Base-by-base conservation (phyloP, 1,140 invertebrate species). In the Cardiocondyla obscurior region DNA sequence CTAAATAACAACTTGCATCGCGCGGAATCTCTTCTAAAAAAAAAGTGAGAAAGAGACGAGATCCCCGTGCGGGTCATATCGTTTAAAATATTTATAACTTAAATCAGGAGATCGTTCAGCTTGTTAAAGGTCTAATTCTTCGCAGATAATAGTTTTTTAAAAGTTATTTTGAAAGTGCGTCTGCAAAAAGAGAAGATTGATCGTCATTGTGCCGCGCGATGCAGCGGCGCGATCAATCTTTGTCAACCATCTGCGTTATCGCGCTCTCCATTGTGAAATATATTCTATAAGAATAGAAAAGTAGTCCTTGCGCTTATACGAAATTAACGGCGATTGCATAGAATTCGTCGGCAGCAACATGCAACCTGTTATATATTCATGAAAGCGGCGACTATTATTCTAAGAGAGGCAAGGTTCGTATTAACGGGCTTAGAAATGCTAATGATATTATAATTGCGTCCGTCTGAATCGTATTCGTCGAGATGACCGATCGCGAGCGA, bases 291-390 rank as follows among this genome's bases (percentile, higher is more conserved):
- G 3, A 25, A 36, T 6, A n/a, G 8, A 28, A 19, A 8, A 22
- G 14, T 0, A 19, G 7, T 30, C n/a, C 36, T 53, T 22, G 33
- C 33, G 7, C 30, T 76, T 87, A 46, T 55, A 55, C 49, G 76
- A 87, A 85, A 87, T 83, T 81, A 84, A 86, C 81, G 30, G 72
- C 55, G 49, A 81, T 46, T 74, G 53, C 33, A 39, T 76, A 39
- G 22, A 77, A 67, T 67, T 77, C 25, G 33, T 30, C 25, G 14
- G 22, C n/a, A 19, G n/a, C 25, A 49, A 77, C 33, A 16, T 33
- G 51, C 57, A 42, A 76, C 19, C 51, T 44, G 39, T 19, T 7
- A 4, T 49, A 19, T 12, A 19, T 22, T 44, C 22, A 8, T 39
- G 30, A 25, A 73, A 36, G 36, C 22, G 12, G 33, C 7, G 51